Base-by-base conservation (phyloP, 1,140 invertebrate genomes). In the Portunus trituberculatus region DNA sequence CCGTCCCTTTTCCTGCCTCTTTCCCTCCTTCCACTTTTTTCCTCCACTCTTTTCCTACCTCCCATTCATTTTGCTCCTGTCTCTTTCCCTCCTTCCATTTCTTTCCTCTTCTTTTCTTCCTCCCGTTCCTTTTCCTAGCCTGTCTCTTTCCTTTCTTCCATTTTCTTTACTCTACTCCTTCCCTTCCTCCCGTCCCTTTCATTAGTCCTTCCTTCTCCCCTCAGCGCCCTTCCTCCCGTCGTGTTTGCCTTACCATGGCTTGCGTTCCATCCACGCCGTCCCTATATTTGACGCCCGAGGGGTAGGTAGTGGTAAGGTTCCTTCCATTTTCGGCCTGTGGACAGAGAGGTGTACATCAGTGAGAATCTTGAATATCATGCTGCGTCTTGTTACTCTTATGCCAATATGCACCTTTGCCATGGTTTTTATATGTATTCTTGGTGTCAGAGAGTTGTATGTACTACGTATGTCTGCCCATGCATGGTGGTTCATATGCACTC, bases 301-400 rank as follows among this genome's bases (percentile, higher is more conserved):
- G 90, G 59, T 91, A 91, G n/a, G 90, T 91, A 0, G 90, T 91
- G 29, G 90, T 91, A 52, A 76, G 3, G 90, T 91, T 91, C 52
- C 29, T 39, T 16, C n/a, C 90, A 91, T 91, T 76, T 12, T 76
- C 67, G 3, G 25, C 28, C 90, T 91, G 90, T 0, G 48, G 48
- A 46, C 67, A 76, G 20, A 76, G 52, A 76, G n/a, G 20, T 7
- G 25, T 20, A 76, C 6, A n/a, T 76, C 25, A 76, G 16, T 59
- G n/a, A 59, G 20, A 90, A 14, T 86, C 83, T 86, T 25, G 52
- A 20, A 59, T 12, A 10, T 20, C 8, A 14, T 59, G 52, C 2
- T 59, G 52, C 8, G 29, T 6, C 29, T 83, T 59, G 52, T 10
- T 59, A 59, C 52, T 14, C 16, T 2, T 59, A 59, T 59, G 52